Evolutionary conservation across 2,888 invertebrate genomes (phyloP).

Genomic region (Phaedon cochleariae): DNA sequence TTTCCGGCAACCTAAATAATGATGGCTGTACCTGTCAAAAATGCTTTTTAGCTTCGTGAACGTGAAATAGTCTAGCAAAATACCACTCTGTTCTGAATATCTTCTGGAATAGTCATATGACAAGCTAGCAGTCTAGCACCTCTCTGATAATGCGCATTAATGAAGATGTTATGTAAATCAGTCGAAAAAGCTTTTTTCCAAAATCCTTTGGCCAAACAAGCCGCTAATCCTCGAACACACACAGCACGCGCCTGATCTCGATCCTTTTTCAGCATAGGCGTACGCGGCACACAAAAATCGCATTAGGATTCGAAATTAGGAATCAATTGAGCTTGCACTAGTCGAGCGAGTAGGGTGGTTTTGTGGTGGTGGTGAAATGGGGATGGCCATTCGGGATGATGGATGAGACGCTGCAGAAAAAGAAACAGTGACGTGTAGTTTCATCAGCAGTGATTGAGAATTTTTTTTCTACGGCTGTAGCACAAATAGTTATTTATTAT

Average conservation of each 20-base stretch:
- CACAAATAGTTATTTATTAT: no score
- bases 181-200: slow-evolving; percentile 11
- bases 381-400: slow-evolving; percentile 12
- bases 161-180: slow-evolving; percentile 28
- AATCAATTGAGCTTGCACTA: slow-evolving; percentile 56
- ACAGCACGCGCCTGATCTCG: not conserved
- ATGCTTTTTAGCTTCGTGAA: no score
- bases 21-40: no score
- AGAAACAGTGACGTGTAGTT: not conserved
- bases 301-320: slow-evolving; percentile 44
- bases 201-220: slow-evolving; percentile 25
- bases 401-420: slow-evolving; percentile 14
- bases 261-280: slow-evolving; percentile 16
- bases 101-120: no score
- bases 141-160: slow-evolving; percentile 11
- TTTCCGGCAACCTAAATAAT: no score
- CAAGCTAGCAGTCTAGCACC: no score
- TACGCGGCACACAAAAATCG: slow-evolving; percentile 50
- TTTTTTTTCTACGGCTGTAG: no score
- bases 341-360: slow-evolving; percentile 25
- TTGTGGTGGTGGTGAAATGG: slow-evolving; percentile 31
- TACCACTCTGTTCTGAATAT: no score
- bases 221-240: slow-evolving; percentile 13
- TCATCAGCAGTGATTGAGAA: no score
- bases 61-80: no score